Evolutionary conservation across 2,888 invertebrate species (phyloP).

Genomic region (Philhelius pedissequus): DNA sequence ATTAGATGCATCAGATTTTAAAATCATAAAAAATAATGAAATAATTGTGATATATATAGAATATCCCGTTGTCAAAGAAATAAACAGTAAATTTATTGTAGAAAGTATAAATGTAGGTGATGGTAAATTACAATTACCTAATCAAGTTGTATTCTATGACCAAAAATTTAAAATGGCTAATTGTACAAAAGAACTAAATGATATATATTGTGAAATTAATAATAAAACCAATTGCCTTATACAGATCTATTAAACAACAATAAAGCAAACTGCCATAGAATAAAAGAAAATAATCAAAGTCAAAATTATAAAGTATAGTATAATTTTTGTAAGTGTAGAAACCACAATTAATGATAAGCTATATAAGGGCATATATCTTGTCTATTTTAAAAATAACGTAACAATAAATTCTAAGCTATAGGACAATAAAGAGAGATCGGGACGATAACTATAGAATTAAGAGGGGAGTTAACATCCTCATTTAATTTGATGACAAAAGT

Average conservation of each 20-base stretch:
- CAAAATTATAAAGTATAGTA: background rate
- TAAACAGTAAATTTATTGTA: background rate
- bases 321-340: too few species aligned
- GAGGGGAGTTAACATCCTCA: too few species aligned
- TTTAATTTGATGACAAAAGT: too few species aligned
- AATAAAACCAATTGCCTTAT: background rate
- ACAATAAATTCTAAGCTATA: too few species aligned
- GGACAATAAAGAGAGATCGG: too few species aligned
- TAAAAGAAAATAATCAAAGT: background rate
- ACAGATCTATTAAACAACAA: background rate
- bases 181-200: background rate
- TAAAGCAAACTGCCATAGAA: background rate
- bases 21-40: background rate
- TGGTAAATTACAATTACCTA: background rate
- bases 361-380: too few species aligned
- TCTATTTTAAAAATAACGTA: too few species aligned
- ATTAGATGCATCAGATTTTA: background rate
- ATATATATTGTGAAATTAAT: background rate
- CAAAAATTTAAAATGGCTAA: background rate
- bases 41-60: background rate
- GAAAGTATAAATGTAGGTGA: background rate
- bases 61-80: background rate
- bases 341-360: too few species aligned
- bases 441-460: too few species aligned
- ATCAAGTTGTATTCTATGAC: background rate